Percentiles rank a stretch among this genome's conserved stretches.
These are phyloP conservation scores for Tachyglossus aculeatus DNA, from an alignment of 2,797 vertebrate species.

Conservation along the genomic window DNA sequence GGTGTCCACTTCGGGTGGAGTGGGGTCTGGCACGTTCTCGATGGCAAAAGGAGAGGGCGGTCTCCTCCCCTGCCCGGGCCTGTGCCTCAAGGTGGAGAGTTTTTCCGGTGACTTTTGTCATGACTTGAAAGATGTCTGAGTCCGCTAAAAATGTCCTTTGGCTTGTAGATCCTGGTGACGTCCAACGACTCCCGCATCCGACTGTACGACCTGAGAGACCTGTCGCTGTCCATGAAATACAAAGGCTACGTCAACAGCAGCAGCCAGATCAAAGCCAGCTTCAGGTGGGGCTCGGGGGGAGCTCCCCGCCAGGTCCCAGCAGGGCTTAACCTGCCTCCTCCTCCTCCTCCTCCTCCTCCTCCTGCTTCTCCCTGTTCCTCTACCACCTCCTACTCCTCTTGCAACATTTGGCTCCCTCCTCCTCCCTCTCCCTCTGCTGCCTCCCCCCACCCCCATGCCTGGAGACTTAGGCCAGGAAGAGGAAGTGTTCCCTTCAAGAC, in stretches of 20 bases:
- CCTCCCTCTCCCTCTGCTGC: not conserved
- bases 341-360: not conserved
- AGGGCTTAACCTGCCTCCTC: not conserved
- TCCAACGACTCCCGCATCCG: slow-evolving; percentile 97
- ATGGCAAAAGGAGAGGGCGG: too few species aligned
- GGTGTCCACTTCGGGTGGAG: too few species aligned
- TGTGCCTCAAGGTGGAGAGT: too few species aligned
- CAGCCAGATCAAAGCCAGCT: slow-evolving; percentile 99
- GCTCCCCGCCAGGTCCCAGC: slow-evolving; percentile 1
- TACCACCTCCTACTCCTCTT: slow-evolving; percentile 10
- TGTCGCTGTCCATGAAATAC: slow-evolving; percentile 99
- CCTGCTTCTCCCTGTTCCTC: not conserved
- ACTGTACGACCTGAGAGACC: slow-evolving; percentile 94
- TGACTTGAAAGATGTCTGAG: too few species aligned
- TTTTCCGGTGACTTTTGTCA: too few species aligned
- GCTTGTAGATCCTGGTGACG: slow-evolving; percentile 91
- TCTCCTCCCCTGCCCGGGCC: too few species aligned
- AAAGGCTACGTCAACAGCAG: slow-evolving; percentile 98
- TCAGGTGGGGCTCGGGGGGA: slow-evolving; percentile 82
- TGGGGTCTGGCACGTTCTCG: too few species aligned
- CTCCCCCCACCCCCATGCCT: too few species aligned
- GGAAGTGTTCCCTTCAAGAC: too few species aligned
- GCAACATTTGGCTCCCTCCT: not conserved
- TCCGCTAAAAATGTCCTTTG: too few species aligned
- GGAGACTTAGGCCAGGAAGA: too few species aligned